Percentiles rank a stretch among this genome's conserved stretches.
Evolutionary conservation across 30 jellyfish, hydroid and myxozoan species (phyloP).

Genomic region (Aurelia aurita): DNA sequence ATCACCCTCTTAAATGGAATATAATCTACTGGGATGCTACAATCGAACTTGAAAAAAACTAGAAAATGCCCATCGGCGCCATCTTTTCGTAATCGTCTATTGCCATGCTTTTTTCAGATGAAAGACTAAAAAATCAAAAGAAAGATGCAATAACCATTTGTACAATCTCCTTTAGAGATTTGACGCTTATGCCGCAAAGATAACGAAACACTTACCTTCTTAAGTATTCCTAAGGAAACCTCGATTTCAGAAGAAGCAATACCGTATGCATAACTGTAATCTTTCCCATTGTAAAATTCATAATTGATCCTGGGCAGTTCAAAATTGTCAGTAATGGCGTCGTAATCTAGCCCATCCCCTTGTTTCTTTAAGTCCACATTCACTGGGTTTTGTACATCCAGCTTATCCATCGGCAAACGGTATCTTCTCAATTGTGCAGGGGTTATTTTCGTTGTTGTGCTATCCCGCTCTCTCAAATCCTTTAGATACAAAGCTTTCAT

Average conservation of each 20-base stretch:
- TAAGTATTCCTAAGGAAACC: slow-evolving; percentile 8
- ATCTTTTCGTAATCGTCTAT: too few relatives aligned
- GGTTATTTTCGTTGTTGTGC: not conserved
- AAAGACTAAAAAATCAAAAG: too few relatives aligned
- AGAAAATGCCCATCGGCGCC: too few relatives aligned
- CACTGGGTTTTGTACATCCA: slow-evolving; percentile 38
- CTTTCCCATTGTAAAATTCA: slow-evolving; percentile 46
- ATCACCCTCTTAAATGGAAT: too few relatives aligned
- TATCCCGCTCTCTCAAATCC: slow-evolving; percentile 17
- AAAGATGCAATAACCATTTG: too few relatives aligned
- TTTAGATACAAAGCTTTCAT: slow-evolving; percentile 36
- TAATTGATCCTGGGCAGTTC: slow-evolving; percentile 80
- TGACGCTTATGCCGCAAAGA: not conserved
- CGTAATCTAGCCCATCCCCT: slow-evolving; percentile 64
- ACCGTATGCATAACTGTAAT: slow-evolving; percentile 66
- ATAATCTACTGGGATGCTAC: too few relatives aligned
- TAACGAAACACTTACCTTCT: slow-evolving; percentile 26
- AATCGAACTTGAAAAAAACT: too few relatives aligned
- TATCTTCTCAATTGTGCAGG: slow-evolving; percentile 73
- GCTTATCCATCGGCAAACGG: slow-evolving; percentile 65
- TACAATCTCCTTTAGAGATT: too few relatives aligned
- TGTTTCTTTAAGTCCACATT: slow-evolving; percentile 6
- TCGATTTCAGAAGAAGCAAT: slow-evolving; percentile 8
- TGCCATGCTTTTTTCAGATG: too few relatives aligned
- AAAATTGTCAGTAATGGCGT: slow-evolving; percentile 50